Evolutionary conservation across 2,888 invertebrate species (phyloP).

Genomic region (Chaetogeoica ovagalla): DNA sequence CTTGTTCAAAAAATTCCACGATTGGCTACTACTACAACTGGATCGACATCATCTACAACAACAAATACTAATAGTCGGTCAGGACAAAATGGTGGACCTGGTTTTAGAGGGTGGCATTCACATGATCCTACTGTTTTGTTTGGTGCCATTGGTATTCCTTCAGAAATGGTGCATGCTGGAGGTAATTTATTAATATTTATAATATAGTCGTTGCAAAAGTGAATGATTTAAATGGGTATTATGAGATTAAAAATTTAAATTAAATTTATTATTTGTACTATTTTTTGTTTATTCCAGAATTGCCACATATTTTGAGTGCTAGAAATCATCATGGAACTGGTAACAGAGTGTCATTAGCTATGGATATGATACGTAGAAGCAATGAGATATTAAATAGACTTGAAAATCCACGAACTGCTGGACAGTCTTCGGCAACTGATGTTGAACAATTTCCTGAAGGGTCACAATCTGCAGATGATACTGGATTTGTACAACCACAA

Average conservation of each 20-base stretch:
- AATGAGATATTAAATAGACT: conserved; percentile 61
- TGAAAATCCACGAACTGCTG: conserved; percentile 59
- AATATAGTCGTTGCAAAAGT: background rate
- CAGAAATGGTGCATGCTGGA: conserved; percentile 58
- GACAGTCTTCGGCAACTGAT: conserved; percentile 56
- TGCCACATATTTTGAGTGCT: conserved; percentile 14
- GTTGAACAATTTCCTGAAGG: conserved; percentile 56
- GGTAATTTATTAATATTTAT: conserved; percentile 53
- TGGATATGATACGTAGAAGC: conserved; percentile 61
- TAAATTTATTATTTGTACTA: background rate
- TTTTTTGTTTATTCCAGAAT: conserved; percentile 13
- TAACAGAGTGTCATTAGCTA: conserved; percentile 54
- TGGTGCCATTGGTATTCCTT: conserved; percentile 66
- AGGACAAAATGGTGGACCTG: conserved; percentile 51
- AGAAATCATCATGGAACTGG: conserved; percentile 20
- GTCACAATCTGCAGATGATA: conserved; percentile 5
- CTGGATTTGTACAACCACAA: conserved; percentile 57
- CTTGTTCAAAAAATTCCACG: conserved; percentile 85
- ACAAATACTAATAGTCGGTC: conserved; percentile 56
- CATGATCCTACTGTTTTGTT: conserved; percentile 61
- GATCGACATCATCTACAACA: conserved; percentile 51
- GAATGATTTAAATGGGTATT: conserved; percentile 58
- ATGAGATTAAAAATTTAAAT: background rate
- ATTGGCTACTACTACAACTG: conserved; percentile 43
- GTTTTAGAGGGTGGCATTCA: conserved; percentile 48